phyloP scores from a whole-genome alignment of 2,888 invertebrate species.

The Lamellibrachia satsuma region DNA sequence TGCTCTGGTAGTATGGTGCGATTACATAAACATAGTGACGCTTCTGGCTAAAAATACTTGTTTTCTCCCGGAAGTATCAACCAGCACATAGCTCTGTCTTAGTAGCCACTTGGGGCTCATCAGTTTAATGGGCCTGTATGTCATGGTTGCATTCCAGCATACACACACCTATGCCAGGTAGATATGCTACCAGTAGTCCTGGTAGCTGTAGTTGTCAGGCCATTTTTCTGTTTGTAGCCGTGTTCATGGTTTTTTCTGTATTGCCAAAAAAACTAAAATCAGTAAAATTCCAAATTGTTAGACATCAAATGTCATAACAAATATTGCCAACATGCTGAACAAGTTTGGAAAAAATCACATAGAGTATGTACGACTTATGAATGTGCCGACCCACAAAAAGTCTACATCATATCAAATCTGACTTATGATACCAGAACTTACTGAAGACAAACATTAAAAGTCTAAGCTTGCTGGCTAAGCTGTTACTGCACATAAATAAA shows the following conservation, averaged over 20 bases:
- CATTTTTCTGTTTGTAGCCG: background rate
- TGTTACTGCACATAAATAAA: background rate
- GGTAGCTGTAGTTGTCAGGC: background rate
- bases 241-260: no score
- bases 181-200: background rate
- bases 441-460: no score
- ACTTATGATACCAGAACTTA: no score
- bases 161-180: background rate
- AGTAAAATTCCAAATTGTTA: no score
- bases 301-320: no score
- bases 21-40: background rate
- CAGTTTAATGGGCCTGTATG: background rate
- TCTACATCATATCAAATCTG: no score
- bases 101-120: background rate
- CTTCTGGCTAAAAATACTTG: constrained; percentile 2
- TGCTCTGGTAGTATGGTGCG: background rate
- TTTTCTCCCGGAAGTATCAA: background rate
- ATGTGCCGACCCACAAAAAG: no score
- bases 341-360: no score
- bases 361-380: no score
- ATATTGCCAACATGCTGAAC: no score
- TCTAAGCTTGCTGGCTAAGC: background rate
- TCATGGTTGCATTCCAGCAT: background rate
- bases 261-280: no score
- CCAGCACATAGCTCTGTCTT: background rate